These are phyloP conservation scores for Chanos chanos DNA, from an alignment of 2,797 vertebrate genomes.

Conservation along the genomic window DNA sequence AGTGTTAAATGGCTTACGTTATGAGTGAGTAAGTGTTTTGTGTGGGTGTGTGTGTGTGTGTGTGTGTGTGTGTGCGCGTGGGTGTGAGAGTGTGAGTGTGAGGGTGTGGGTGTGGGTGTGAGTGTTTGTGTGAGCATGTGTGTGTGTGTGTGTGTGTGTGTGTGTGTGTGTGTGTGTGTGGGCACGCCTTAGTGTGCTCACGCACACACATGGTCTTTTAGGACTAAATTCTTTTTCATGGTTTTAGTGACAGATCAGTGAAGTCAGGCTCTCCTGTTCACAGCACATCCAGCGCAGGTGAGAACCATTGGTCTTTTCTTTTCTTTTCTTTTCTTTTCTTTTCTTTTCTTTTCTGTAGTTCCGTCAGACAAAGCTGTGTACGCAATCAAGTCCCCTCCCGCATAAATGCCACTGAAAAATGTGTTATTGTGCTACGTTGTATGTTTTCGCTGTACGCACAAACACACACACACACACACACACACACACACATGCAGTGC, in stretches of 20 bases:
- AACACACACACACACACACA: background rate
- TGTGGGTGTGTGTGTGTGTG: background rate
- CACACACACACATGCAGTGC: background rate
- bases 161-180: background rate
- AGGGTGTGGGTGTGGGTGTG: background rate
- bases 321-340: background rate
- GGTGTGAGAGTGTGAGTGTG: background rate
- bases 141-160: background rate
- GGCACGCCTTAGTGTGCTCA: background rate
- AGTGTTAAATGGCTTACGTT: too few species aligned
- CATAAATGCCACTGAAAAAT: slow-evolving; percentile 42
- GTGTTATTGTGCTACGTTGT: slow-evolving; percentile 45
- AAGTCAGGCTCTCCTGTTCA: slow-evolving; percentile 79
- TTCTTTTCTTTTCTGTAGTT: background rate
- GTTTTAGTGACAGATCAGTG: slow-evolving; percentile 81
- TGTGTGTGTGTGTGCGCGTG: background rate
- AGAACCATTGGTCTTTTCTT: background rate
- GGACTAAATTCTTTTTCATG: slow-evolving; percentile 14
- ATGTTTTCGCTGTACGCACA: slow-evolving; percentile 1
- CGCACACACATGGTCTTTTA: slow-evolving; percentile 13
- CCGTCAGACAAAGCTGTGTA: too few species aligned
- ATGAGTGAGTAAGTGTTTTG: too few species aligned
- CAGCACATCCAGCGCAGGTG: slow-evolving; percentile 78
- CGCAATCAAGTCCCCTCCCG: too few species aligned
- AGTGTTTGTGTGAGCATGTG: too few species aligned